These are phyloP conservation scores for Drosophila bifasciata DNA, from an alignment of 1,140 invertebrate species.

Conservation along the genomic window DNA sequence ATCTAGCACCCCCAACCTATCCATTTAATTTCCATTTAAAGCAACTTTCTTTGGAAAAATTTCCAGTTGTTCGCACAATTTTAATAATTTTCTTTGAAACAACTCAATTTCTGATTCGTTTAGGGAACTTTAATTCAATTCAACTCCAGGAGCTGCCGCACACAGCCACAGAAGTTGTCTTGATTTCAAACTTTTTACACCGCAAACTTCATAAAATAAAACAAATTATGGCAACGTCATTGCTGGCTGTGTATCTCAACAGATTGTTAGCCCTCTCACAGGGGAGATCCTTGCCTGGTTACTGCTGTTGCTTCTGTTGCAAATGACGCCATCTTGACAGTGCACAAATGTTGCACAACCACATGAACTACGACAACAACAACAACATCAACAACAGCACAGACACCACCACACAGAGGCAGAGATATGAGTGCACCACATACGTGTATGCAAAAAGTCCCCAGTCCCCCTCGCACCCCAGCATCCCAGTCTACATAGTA, in stretches of 20 bases:
- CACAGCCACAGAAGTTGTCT: constrained; percentile 46
- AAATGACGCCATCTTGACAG: constrained; percentile 79
- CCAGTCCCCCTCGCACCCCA: no score
- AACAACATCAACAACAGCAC: constrained; percentile 44
- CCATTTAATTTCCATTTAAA: constrained; percentile 23
- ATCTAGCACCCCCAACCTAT: no score
- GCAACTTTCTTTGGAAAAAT: constrained; percentile 8
- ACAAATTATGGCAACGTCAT: constrained; percentile 79
- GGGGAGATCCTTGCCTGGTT: constrained; percentile 17
- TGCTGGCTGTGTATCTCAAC: constrained; percentile 73
- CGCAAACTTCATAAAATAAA: constrained; percentile 69
- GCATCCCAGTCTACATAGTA: constrained; percentile 35
- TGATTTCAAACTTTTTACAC: constrained; percentile 61
- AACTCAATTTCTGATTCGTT: constrained; percentile 55
- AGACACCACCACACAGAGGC: constrained; percentile 17
- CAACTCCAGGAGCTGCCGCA: constrained; percentile 13
- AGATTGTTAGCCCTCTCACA: constrained; percentile 64
- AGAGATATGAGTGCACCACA: constrained; percentile 44
- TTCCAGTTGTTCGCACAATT: constrained; percentile 17
- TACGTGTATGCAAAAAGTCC: constrained; percentile 27
- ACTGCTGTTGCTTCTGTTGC: constrained; percentile 49
- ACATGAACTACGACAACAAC: constrained; percentile 38
- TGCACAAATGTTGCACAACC: constrained; percentile 36
- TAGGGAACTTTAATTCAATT: constrained; percentile 48
- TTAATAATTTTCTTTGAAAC: constrained; percentile 20